Base-by-base conservation (phyloP, 2,797 vertebrate genomes). In the Periophthalmus magnuspinnatus region DNA sequence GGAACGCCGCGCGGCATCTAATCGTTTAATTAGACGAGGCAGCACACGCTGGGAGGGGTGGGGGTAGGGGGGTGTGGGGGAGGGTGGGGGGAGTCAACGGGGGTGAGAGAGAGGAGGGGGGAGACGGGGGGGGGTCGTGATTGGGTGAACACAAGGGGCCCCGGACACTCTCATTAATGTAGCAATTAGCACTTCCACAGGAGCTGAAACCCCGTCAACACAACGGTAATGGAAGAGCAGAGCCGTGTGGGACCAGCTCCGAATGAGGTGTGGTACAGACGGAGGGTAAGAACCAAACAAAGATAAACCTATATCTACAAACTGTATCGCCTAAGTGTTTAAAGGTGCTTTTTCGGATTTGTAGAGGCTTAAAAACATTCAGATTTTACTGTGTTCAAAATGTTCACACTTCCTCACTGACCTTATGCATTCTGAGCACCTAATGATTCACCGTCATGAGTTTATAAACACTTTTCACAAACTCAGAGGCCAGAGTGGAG, bases 161-260 rank as follows among this genome's bases (percentile, higher is more conserved):
- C 95, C 90, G 94, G 95, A 95, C 94, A 94, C 95, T 95, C 95
- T 97, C 95, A 97, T 98, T 96, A 97, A 94, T 92, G 93, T 94
- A 91, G 93, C 96, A 98, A 98, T 98, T 98, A 98, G 95, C 95
- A 96, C 96, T 96, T 95, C 96, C 95, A 97, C 95, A 95, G 95
- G 94, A 95, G 96, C 95, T 94, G 95, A 94, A 96, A 96, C 96
- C 92, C 95, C 92, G 93, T 96, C 95, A 95, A 92, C 94, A 95
- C 93, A 92, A 91, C 93, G 94, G 94, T 96, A 96, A 97, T 95
- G 95, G 95, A 93, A 95, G 96, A 94, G 94, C 93, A 94, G 94
- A 94, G 94, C 94, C 95, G 94, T 93, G 94, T 94, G 93, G 91
- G 93, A 94, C 91, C 93, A 70, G 71, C 68, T 78, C 57, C 38